phyloP scores from a whole-genome alignment of 2,113 vertebrate genomes.

The Ellobius talpinus region DNA sequence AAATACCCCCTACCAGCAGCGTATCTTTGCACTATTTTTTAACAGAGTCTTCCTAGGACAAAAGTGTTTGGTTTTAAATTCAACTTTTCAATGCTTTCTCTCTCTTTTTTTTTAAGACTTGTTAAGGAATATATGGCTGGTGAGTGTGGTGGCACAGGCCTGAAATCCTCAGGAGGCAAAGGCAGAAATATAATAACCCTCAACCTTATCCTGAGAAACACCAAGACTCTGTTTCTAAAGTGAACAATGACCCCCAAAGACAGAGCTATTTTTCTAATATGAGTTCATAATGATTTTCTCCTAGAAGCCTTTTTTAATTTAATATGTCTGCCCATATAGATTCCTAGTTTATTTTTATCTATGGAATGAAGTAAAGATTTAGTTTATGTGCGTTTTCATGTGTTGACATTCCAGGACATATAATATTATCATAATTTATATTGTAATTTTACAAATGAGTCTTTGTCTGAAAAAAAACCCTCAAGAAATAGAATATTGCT shows the following conservation, averaged over 20 bases:
- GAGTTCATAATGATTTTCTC: background rate
- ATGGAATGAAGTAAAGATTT: background rate
- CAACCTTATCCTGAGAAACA: background rate
- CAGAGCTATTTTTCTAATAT: background rate
- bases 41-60: background rate
- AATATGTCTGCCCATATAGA: background rate
- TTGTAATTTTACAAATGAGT: background rate
- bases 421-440: background rate
- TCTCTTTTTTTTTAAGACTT: background rate
- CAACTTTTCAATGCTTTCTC: background rate
- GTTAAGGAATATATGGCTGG: background rate
- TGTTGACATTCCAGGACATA: background rate
- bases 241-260: background rate
- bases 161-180: background rate
- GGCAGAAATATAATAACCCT: background rate
- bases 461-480: background rate
- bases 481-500: background rate
- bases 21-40: background rate
- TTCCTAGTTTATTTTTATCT: background rate
- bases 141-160: background rate
- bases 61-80: background rate
- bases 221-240: background rate
- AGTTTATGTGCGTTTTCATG: background rate
- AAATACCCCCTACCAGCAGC: background rate
- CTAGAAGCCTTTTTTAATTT: background rate